Percentiles rank a stretch among this genome's conserved stretches.
Conservation (phyloP, 1,140 invertebrate species). For the Panonychus citri region DNA sequence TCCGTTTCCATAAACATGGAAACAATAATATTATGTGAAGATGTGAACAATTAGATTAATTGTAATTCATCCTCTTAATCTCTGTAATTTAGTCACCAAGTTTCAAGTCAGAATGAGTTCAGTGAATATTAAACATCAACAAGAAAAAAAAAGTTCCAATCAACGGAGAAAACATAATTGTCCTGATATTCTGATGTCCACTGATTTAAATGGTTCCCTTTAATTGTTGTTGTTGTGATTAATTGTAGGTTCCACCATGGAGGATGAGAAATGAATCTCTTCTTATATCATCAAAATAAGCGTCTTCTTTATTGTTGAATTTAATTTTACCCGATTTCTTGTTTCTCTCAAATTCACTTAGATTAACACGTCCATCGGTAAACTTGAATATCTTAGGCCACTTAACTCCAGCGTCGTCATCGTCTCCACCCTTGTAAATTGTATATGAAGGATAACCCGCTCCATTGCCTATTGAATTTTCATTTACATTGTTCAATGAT, state of each 20-base stretch:
- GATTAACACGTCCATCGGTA: constrained; percentile 12
- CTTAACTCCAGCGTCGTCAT: constrained; percentile 1
- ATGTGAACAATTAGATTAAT: no score
- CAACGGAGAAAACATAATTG: no score
- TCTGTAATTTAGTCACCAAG: no score
- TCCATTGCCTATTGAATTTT: constrained; percentile 3
- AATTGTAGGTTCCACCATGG: constrained; percentile 10
- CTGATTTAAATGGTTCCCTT: background rate
- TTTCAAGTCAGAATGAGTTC: no score
- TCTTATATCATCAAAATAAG: constrained; percentile 4
- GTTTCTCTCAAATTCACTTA: constrained; percentile 32
- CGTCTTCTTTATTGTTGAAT: constrained; percentile 24
- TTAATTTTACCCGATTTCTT: constrained; percentile 38
- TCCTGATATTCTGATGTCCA: no score
- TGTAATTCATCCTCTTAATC: no score
- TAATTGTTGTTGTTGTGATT: background rate
- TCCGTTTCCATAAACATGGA: no score
- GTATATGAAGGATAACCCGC: constrained; percentile 6
- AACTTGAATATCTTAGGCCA: constrained; percentile 11
- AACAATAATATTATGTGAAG: no score
- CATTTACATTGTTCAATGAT: background rate
- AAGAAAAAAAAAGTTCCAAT: no score
- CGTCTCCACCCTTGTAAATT: constrained; percentile 1
- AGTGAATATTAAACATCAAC: no score
- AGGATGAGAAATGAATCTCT: constrained; percentile 13